A percentile compares a stretch with the other conserved stretches of the same genome.
Conservation (phyloP, 2,797 vertebrate species). For the Choloepus didactylus region DNA sequence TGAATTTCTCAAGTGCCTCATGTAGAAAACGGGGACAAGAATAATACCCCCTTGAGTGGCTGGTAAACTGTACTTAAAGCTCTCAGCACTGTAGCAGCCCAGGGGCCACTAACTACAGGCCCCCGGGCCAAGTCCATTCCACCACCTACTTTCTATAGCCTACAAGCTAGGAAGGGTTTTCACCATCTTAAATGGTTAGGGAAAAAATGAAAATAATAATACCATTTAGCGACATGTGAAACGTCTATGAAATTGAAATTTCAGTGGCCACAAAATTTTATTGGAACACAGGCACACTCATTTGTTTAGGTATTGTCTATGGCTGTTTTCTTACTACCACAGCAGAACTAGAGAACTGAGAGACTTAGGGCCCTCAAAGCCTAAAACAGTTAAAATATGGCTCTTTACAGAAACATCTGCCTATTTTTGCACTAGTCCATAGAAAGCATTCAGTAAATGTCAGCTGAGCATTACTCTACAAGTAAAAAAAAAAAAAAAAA, state of each 20-base stretch:
- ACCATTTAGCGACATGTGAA: background rate
- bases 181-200: background rate
- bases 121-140: background rate
- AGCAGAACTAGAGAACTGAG: background rate
- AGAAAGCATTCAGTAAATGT: background rate
- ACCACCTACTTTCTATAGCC: background rate
- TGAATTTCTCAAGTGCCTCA: background rate
- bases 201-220: background rate
- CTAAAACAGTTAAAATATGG: background rate
- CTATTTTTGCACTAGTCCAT: rapidly evolving
- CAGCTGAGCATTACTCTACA: background rate
- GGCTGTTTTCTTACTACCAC: background rate
- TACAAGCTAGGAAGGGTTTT: background rate
- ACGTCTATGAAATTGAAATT: background rate
- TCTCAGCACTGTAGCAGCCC: background rate
- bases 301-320: background rate
- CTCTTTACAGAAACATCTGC: background rate
- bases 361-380: background rate
- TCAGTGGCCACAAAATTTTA: constrained; percentile 1
- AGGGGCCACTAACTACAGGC: background rate
- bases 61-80: background rate
- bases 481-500: background rate
- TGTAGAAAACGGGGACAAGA: background rate
- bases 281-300: background rate
- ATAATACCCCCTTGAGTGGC: background rate